Percentiles rank a stretch among this genome's conserved stretches.
These are phyloP conservation scores for Myiotriccus ornatus DNA, from an alignment of 2,797 vertebrate genomes.

Conservation along the genomic window DNA sequence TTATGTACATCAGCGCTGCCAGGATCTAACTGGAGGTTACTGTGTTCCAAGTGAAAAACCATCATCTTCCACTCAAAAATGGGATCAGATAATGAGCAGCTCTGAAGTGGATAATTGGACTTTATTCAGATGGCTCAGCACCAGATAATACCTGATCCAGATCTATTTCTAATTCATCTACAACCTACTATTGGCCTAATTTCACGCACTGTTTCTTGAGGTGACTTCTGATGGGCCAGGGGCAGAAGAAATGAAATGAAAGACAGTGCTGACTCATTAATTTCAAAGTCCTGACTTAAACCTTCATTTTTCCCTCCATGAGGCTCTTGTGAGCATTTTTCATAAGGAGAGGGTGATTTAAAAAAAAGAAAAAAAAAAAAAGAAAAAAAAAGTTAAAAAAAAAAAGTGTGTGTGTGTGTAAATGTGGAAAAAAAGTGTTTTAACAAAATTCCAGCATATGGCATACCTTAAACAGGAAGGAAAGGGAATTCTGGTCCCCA, in stretches of 20 bases:
- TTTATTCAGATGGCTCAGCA: conserved; percentile 40
- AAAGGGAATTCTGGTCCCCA: neutral
- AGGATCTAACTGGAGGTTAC: conserved; percentile 14
- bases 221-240: neutral
- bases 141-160: conserved; percentile 22
- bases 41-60: conserved; percentile 23
- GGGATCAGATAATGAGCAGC: conserved; percentile 25
- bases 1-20: neutral
- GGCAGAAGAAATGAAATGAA: neutral
- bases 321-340: neutral
- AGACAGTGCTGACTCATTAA: neutral
- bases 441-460: neutral
- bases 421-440: neutral
- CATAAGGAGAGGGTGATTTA: neutral
- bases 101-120: conserved; percentile 50
- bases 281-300: neutral
- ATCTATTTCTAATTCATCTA: neutral
- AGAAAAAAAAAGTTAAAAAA: neutral
- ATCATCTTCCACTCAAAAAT: conserved; percentile 52
- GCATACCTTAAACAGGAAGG: neutral
- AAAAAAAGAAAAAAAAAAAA: neutral
- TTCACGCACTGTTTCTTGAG: neutral
- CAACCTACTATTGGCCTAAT: conserved; percentile 9
- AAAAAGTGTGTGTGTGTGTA: neutral
- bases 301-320: neutral